Conservation (phyloP, 1,140 invertebrate genomes). For the Paraescarpia echinospica region DNA sequence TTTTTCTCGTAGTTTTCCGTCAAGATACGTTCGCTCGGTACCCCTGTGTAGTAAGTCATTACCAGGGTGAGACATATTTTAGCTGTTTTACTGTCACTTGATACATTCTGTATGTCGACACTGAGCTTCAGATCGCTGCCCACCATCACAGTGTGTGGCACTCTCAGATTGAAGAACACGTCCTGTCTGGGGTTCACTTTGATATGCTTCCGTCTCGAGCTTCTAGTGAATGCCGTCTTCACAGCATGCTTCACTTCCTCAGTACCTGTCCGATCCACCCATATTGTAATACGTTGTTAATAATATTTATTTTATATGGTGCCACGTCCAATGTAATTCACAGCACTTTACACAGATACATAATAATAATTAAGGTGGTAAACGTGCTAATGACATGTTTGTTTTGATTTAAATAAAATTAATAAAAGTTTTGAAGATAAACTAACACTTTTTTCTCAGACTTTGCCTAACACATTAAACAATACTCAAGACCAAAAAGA, state of each 20-base stretch:
- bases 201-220: neutral
- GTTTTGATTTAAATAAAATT: too few species aligned
- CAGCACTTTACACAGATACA: too few species aligned
- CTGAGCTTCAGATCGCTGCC: conserved; percentile 70
- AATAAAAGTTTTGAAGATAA: too few species aligned
- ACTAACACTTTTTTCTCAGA: too few species aligned
- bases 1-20: neutral
- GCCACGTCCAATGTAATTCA: too few species aligned
- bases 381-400: too few species aligned
- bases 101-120: conserved; percentile 69
- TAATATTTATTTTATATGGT: too few species aligned
- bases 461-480: too few species aligned
- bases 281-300: neutral
- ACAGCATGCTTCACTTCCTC: conserved; percentile 12
- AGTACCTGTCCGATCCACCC: neutral
- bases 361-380: too few species aligned
- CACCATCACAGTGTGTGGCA: conserved; percentile 66
- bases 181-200: conserved; percentile 13
- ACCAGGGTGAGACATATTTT: neutral
- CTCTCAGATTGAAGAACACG: conserved; percentile 30
- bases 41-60: conserved; percentile 16
- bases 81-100: conserved; percentile 34
- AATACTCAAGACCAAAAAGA: too few species aligned
- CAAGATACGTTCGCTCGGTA: neutral
- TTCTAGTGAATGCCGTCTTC: conserved; percentile 9